Evolutionary conservation across 2,113 vertebrate species (phyloP), one percentile per base, ranked within the genome.

Genomic region (Caracal caracal): DNA sequence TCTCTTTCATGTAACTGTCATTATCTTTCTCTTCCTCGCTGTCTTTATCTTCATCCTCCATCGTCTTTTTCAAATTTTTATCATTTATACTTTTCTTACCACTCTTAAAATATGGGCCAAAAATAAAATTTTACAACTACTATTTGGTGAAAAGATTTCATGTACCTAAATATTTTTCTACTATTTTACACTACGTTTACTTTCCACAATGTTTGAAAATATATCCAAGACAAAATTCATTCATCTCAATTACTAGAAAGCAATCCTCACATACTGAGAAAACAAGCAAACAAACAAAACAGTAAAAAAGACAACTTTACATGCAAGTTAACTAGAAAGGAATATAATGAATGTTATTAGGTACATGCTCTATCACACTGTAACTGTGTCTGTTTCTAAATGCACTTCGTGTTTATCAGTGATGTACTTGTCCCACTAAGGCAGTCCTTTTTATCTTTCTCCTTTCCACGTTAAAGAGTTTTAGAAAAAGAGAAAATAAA

Each of bases 1-100:
- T 98, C 37, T 98, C 97, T 70, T 99, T 99, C 30, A 98, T 75
- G 22, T 99, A 99, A 89, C 96, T 96, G 68, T 98, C 98, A 30
- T 83, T 93, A 19, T 97, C 98, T 83, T 98, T 98, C 35, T 98
- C 98, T 17, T 98, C 98, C 33, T 98, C 98, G 51, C 98, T 98
- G 90, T 98, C 97, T 78, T 98, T 97, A 83, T 98, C 98, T 71
- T 99, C 98, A 20, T 98, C 98, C 80, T 99, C 98, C 95, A 97
- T 98, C 66, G 22, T 98, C 97, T 98, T 99, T 96, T 98, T 99
- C 5, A 96, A 2, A 1, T 59, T 98, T 97, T 99, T 99, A 98
- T 99, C 98, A 97, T 98, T 98, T 96, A 98, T 96, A 98, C 97
- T 98, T 99, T 99, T 98, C 98, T 99, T 99, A 86, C 71, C 82